These are phyloP conservation scores for Sinella curviseta DNA, from an alignment of 1,140 invertebrate species.

Conservation along the genomic window DNA sequence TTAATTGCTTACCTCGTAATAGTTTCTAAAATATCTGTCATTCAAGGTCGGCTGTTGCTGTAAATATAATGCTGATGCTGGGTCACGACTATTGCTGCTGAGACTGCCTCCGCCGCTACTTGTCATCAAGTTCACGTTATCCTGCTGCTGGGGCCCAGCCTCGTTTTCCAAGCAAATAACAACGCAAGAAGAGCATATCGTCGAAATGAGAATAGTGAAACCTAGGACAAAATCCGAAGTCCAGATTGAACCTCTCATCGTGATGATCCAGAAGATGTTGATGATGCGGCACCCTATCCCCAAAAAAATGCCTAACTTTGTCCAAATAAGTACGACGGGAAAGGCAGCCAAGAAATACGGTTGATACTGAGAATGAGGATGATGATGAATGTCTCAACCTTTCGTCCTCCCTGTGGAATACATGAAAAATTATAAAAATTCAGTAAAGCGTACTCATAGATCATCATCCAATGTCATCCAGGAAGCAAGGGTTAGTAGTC, in stretches of 20 bases:
- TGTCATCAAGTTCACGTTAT: not conserved
- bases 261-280: not conserved
- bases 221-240: constrained; percentile 1
- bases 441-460: too few species aligned
- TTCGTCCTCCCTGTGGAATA: too few species aligned
- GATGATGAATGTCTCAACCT: too few species aligned
- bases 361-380: too few species aligned
- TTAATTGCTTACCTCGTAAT: not conserved
- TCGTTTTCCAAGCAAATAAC: not conserved
- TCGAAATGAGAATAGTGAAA: not conserved
- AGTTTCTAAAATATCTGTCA: constrained; percentile 16
- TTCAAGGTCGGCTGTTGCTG: not conserved
- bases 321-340: too few species aligned
- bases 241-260: not conserved
- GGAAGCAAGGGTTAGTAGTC: too few species aligned
- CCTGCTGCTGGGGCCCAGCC: not conserved
- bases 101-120: not conserved
- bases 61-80: not conserved
- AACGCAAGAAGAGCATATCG: constrained; percentile 6
- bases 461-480: too few species aligned
- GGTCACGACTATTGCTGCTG: not conserved
- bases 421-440: too few species aligned
- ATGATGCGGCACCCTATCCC: not conserved
- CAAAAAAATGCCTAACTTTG: too few species aligned
- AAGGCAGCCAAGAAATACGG: too few species aligned